Evolutionary conservation across 2,888 invertebrate species (phyloP), one percentile per base, ranked within the genome.

Genomic region (Acrobasis suavella): DNA sequence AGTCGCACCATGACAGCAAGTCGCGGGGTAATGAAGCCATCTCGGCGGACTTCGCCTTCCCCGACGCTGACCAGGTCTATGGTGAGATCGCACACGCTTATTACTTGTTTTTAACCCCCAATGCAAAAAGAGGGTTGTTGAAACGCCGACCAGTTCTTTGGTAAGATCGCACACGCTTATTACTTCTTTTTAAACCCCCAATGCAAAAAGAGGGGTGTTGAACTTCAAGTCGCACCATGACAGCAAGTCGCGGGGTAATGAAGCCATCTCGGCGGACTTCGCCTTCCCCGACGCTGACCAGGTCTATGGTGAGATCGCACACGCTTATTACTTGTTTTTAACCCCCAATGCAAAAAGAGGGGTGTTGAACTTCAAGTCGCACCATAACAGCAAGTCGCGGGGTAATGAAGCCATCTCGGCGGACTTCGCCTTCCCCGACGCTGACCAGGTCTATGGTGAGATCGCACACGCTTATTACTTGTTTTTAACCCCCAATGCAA

Each of bases 211-310:
- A n/a, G n/a, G n/a, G n/a, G n/a, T n/a, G n/a, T n/a, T n/a, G 85
- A 96, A 96, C 77, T 99, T 97, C 92, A 98, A 98, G 83, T 95
- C 96, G 0, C 98, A 98, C 84, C 96, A 96, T 69, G 99, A 99
- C 88, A 94, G 96, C 64, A 99, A 99, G 82, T 98, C 98, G 0
- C 93, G 95, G 70, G 99, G 99, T 2, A 99, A 99, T 1, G 96
- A 98, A 77, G 98, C 98, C 0, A 93, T 99, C 55, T 98, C 98
- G 0, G 86, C 99, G 69, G 99, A 99, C 82, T 94, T 99, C 67
- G 95, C 96, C 32, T 99, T 99, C 89, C 96, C 97, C 6, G 97
- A 97, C 14, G 98, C 98, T 9, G 95, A 97, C 69, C 94, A 97
- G 76, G 95, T 97, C 0, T 99, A 98, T 82, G 99, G 99, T 92